Evolutionary conservation across 2,113 vertebrate species (phyloP).

Genomic region (Labrus mixtus): DNA sequence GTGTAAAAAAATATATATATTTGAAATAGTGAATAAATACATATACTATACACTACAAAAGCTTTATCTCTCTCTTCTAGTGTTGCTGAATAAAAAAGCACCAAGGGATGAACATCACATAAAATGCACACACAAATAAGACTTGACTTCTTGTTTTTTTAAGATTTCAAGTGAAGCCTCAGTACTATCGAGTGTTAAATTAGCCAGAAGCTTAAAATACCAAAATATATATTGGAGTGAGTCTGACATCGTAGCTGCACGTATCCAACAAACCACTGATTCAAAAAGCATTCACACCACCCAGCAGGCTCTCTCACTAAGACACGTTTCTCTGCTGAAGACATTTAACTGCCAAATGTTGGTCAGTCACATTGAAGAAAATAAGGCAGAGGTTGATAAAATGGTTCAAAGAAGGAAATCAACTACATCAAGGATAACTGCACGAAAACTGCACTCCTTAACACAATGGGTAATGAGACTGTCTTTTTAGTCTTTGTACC

Average conservation of each 20-base stretch:
- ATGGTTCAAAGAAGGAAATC: slow-evolving; percentile 27
- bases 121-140: too few species aligned
- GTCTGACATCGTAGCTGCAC: slow-evolving; percentile 29
- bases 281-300: slow-evolving; percentile 23
- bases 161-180: too few species aligned
- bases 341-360: slow-evolving; percentile 36
- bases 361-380: slow-evolving; percentile 31
- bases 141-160: too few species aligned
- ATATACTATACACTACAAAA: too few species aligned
- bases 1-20: too few species aligned
- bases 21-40: too few species aligned
- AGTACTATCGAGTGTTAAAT: slow-evolving; percentile 3
- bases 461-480: neutral
- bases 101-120: too few species aligned
- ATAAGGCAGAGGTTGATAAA: slow-evolving; percentile 19
- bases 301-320: neutral
- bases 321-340: slow-evolving; percentile 21
- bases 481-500: neutral
- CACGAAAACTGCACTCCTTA: slow-evolving; percentile 5
- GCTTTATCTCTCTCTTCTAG: too few species aligned
- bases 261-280: slow-evolving; percentile 9
- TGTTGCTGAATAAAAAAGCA: too few species aligned
- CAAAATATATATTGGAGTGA: neutral
- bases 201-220: slow-evolving; percentile 12
- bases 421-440: slow-evolving; percentile 3